Evolutionary conservation across 2,113 vertebrate species (phyloP).

Genomic region (Pachypanchax playfairii): DNA sequence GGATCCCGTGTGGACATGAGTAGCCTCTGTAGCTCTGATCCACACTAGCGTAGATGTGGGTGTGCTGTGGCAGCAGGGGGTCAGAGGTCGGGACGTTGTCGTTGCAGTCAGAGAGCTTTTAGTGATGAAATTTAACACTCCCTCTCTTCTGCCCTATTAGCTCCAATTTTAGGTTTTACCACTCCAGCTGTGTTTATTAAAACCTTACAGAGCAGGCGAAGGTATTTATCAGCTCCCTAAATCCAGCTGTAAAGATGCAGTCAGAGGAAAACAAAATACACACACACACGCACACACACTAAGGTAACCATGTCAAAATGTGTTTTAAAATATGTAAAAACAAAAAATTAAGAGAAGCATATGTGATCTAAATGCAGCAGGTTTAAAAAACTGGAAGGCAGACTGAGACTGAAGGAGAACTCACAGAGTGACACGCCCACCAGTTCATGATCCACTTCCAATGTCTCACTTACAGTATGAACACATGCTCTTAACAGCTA

Average conservation of each 20-base stretch:
- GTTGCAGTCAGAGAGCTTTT: slow-evolving; percentile 26
- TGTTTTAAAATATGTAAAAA: background rate
- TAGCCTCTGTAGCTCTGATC: slow-evolving; percentile 36
- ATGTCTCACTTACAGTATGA: background rate
- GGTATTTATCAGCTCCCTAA: slow-evolving; percentile 60
- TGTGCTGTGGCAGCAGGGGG: slow-evolving; percentile 5
- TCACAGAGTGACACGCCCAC: too few relatives aligned
- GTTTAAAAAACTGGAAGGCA: too few relatives aligned
- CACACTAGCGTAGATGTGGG: slow-evolving; percentile 15
- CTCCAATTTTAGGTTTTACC: slow-evolving; percentile 50
- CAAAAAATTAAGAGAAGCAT: too few relatives aligned
- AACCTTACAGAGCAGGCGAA: slow-evolving; percentile 31
- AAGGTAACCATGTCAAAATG: background rate
- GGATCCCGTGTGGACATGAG: slow-evolving; percentile 65
- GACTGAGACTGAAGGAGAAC: too few relatives aligned
- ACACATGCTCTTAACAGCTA: slow-evolving; percentile 30
- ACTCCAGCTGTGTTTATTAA: slow-evolving; percentile 65
- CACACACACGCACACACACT: background rate
- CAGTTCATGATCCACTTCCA: too few relatives aligned
- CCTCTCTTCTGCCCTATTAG: slow-evolving; percentile 46
- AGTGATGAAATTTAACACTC: slow-evolving; percentile 61
- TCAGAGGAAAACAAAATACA: slow-evolving; percentile 12
- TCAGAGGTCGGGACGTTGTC: slow-evolving; percentile 15
- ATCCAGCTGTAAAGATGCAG: slow-evolving; percentile 43
- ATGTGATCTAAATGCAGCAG: too few relatives aligned